Conservation (phyloP, 1,140 invertebrate genomes). For the Ptiloglossa arizonensis region DNA sequence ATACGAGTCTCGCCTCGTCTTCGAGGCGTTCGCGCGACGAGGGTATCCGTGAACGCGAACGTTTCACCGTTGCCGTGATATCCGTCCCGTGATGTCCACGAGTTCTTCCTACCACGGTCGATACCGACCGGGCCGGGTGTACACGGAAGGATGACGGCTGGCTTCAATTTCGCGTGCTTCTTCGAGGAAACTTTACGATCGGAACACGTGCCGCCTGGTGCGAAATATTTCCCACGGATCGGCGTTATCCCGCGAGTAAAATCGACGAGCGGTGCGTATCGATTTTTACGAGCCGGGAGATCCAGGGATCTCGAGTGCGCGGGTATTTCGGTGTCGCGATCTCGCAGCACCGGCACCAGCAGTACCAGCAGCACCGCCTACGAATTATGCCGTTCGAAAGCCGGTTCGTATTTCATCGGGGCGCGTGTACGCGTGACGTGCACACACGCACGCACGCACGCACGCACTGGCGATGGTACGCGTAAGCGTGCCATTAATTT, state of each 20-base stretch:
- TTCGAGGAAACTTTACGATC: constrained; percentile 14
- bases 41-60: constrained; percentile 10
- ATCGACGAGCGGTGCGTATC: neutral
- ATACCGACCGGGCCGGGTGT: neutral
- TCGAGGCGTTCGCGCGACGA: constrained; percentile 26
- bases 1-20: too few relatives aligned
- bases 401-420: constrained; percentile 39
- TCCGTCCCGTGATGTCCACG: constrained; percentile 1
- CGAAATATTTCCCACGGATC: neutral
- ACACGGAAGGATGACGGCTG: constrained; percentile 22
- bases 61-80: too few relatives aligned
- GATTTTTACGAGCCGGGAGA: constrained; percentile 4
- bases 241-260: neutral
- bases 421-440: neutral
- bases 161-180: constrained; percentile 3
- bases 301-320: too few relatives aligned
- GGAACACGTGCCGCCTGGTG: constrained; percentile 16
- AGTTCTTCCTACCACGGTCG: neutral
- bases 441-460: neutral
- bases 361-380: neutral
- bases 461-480: too few relatives aligned
- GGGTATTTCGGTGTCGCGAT: too few relatives aligned
- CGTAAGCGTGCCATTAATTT: constrained; percentile 55
- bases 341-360: too few relatives aligned
- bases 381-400: constrained; percentile 32